Evolutionary conservation across 1,140 invertebrate species (phyloP), one percentile per base, ranked within the genome.

Genomic region (Cheumatopsyche charites): DNA sequence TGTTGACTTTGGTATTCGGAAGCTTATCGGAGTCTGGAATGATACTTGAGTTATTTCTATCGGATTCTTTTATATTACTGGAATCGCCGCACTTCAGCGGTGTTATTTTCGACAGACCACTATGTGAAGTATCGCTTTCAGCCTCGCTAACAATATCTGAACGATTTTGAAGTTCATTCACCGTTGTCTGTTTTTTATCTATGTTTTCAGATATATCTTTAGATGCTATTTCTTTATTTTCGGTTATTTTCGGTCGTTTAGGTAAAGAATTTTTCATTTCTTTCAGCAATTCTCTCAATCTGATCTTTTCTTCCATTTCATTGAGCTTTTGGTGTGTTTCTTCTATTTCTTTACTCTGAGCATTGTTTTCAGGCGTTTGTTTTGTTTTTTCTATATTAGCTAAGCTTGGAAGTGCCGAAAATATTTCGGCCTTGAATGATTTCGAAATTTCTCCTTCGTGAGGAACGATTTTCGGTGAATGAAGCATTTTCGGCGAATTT

Each of bases 251-350:
- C 13, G 78, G 76, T 29, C 83, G 76, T 77, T 88, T 88, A 1
- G 88, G 86, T 72, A 90, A 76, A n/a, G 87, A 88, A 77, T 88
- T 86, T 76, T 89, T 89, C 87, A 89, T 88, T 77, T 89, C 87
- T 75, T 88, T 88, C 69, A 89, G 74, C 84, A 89, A 87, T 76
- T 88, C 87, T 72, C 86, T 88, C 21, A 89, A 77, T 78, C 85
- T 86, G 41, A 79, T 78, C 71, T 81, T 80, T 77, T 86, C 87
- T 77, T 88, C 84, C 43, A 82, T 81, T 13, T 80, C 75, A 0
- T 75, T 78, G 15, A 80, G 79, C 67, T 80, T 77, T 9, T 72
- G 67, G n/a, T 78, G 75, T 21, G 77, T 77, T 67, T 63, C 23
- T 62, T 76, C 78, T 29, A 71, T 45, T 77, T 78, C 43, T 78